phyloP scores from a whole-genome alignment of 2,113 vertebrate genomes.

The Falco punctatus region DNA sequence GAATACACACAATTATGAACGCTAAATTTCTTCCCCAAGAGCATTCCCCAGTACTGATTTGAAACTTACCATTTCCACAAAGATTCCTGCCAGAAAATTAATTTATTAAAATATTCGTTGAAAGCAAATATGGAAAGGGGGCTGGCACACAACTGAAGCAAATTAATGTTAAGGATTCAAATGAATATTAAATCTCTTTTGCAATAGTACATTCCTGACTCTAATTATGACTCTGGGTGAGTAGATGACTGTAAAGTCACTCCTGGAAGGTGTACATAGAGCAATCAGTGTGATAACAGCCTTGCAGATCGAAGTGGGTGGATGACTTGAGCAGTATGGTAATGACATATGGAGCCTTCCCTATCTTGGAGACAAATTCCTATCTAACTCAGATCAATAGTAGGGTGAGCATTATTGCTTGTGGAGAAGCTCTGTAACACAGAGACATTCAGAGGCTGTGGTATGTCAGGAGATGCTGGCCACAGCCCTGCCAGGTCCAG shows the following conservation, averaged over 20 bases:
- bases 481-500: not conserved
- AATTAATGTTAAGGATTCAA: constrained; percentile 27
- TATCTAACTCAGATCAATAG: not conserved
- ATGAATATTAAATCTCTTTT: constrained; percentile 47
- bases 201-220: constrained; percentile 43
- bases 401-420: not conserved
- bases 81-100: not conserved
- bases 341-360: constrained; percentile 46
- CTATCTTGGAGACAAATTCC: not conserved
- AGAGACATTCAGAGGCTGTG: not conserved
- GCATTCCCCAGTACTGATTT: not conserved
- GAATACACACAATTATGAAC: not conserved
- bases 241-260: constrained; percentile 20
- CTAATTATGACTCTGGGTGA: constrained; percentile 46
- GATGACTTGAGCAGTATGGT: constrained; percentile 48
- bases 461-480: fast-evolving
- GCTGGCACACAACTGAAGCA: not conserved
- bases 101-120: not conserved
- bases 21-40: not conserved
- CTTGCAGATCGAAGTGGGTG: constrained; percentile 38
- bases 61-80: not conserved
- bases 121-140: constrained; percentile 15
- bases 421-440: not conserved
- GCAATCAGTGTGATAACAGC: constrained; percentile 54
- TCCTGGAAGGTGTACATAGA: constrained; percentile 54